Evolutionary conservation across 2,797 vertebrate genomes (phyloP).

Genomic region (Crocidura indochinensis): DNA sequence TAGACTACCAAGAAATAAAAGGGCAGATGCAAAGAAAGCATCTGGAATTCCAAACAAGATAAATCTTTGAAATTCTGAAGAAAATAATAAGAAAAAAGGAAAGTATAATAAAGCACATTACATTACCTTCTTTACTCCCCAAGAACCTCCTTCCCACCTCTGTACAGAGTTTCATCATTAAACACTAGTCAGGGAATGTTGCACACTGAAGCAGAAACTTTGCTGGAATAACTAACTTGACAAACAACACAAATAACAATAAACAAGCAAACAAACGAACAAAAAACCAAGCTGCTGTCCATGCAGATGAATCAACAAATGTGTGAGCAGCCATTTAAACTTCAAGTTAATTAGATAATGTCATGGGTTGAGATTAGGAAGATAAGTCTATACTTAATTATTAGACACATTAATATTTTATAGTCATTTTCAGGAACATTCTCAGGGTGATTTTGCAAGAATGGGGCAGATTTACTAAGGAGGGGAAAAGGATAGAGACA

Average conservation of each 20-base stretch:
- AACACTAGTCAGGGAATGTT: slow-evolving; percentile 54
- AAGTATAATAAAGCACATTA: slow-evolving; percentile 9
- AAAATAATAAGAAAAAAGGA: neutral
- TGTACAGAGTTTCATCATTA: slow-evolving; percentile 42
- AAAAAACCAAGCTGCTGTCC: slow-evolving; percentile 24
- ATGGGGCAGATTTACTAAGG: too few species aligned
- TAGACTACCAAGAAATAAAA: neutral
- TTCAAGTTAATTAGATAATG: neutral
- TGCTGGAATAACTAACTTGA: slow-evolving; percentile 54
- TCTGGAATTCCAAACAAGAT: neutral
- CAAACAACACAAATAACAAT: neutral
- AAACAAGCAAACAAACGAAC: too few species aligned
- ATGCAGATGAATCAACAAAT: slow-evolving; percentile 66
- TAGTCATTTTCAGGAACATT: neutral
- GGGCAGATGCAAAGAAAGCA: neutral
- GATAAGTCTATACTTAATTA: neutral
- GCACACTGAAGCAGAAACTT: slow-evolving; percentile 51
- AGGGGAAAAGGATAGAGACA: neutral
- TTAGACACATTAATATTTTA: slow-evolving; percentile 50
- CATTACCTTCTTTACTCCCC: neutral
- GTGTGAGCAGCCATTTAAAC: neutral
- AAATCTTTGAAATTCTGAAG: neutral
- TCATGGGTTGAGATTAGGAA: neutral
- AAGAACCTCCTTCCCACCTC: neutral
- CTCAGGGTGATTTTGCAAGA: neutral